A percentile compares a stretch with the other conserved stretches of the same genome.
These are phyloP conservation scores for Pseudorhombus dupliciocellatus DNA, from an alignment of 2,113 vertebrate species.

Conservation along the genomic window DNA sequence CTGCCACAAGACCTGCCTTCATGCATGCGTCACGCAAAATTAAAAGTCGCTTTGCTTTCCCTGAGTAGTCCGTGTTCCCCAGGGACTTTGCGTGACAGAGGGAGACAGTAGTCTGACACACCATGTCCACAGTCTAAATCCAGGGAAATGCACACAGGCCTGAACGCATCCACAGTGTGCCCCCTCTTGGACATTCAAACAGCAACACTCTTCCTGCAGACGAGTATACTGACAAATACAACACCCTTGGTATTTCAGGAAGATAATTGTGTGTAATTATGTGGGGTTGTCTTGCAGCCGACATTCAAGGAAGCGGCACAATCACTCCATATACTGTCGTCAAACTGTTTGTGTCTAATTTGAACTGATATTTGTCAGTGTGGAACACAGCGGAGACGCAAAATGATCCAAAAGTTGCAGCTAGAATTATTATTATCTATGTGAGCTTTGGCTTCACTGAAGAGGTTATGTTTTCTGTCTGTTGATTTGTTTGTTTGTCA, in stretches of 20 bases:
- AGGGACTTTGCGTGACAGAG: slow-evolving; percentile 14
- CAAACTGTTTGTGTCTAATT: background rate
- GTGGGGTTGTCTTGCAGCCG: background rate
- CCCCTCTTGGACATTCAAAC: too few species aligned
- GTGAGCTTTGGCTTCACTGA: too few species aligned
- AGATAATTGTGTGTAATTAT: background rate
- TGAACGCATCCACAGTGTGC: background rate
- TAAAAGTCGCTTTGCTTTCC: background rate
- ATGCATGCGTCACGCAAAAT: slow-evolving; percentile 2
- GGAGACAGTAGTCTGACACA: slow-evolving; percentile 10
- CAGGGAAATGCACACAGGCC: background rate
- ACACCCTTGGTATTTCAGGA: background rate
- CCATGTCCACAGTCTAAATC: slow-evolving; percentile 3
- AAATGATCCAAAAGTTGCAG: too few species aligned
- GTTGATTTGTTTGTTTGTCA: too few species aligned
- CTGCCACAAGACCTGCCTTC: background rate
- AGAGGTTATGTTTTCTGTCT: too few species aligned
- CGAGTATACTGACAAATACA: background rate
- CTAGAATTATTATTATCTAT: too few species aligned
- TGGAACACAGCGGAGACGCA: too few species aligned
- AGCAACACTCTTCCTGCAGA: background rate
- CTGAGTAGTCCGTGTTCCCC: background rate
- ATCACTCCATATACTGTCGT: background rate
- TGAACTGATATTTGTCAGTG: background rate
- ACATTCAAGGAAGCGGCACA: background rate